phyloP scores from a whole-genome alignment of 2,888 invertebrate genomes.

The Xylota segnis region DNA sequence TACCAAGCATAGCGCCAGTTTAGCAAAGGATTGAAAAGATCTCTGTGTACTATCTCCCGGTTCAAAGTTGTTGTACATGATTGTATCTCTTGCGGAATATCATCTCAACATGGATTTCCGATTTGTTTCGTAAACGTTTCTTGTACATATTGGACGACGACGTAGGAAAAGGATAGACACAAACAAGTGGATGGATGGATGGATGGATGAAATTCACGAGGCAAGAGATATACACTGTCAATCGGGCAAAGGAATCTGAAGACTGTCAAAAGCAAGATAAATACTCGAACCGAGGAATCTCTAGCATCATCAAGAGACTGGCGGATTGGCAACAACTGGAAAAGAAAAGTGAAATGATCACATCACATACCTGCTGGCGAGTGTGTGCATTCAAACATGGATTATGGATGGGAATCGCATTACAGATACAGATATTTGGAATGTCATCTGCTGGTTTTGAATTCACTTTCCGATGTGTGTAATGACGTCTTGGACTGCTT shows the following conservation, averaged over 20 bases:
- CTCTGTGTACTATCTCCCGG: slow-evolving; percentile 60
- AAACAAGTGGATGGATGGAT: slow-evolving; percentile 17
- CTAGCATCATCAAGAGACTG: slow-evolving; percentile 7
- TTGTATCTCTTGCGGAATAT: slow-evolving; percentile 68
- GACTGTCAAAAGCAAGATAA: slow-evolving; percentile 42
- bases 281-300: slow-evolving; percentile 33
- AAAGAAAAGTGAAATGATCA: slow-evolving; percentile 69
- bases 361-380: slow-evolving; percentile 12
- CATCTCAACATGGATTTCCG: slow-evolving; percentile 66
- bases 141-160: neutral
- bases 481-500: slow-evolving; percentile 51
- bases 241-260: slow-evolving; percentile 25
- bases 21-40: slow-evolving; percentile 48
- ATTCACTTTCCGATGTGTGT: slow-evolving; percentile 22
- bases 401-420: slow-evolving; percentile 42
- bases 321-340: slow-evolving; percentile 36
- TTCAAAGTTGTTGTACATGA: slow-evolving; percentile 68
- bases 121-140: slow-evolving; percentile 67
- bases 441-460: slow-evolving; percentile 49
- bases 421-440: slow-evolving; percentile 38
- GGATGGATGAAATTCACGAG: slow-evolving; percentile 29
- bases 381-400: slow-evolving; percentile 33
- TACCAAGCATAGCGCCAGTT: slow-evolving; percentile 51
- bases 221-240: slow-evolving; percentile 21
- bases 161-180: neutral